These are phyloP conservation scores for Gallinago solitaria DNA, from an alignment of 2,797 vertebrate species.

Conservation along the genomic window DNA sequence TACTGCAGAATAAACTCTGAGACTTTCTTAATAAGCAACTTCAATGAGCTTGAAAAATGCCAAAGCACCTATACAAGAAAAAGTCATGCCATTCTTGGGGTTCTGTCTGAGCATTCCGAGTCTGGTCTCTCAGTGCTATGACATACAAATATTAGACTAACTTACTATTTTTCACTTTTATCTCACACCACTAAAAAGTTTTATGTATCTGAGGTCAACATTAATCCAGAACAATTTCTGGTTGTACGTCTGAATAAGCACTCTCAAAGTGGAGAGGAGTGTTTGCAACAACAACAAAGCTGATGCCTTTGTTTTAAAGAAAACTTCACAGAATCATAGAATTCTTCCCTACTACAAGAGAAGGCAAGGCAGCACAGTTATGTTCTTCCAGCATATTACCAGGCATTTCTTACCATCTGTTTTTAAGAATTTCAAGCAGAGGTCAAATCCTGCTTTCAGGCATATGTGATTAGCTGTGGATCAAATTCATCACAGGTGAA, in stretches of 20 bases:
- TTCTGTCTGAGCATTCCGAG: background rate
- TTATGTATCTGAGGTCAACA: background rate
- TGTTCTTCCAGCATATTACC: background rate
- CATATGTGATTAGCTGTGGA: background rate
- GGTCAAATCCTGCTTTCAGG: background rate
- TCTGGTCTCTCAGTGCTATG: background rate
- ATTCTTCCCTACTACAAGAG: background rate
- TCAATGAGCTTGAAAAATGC: background rate
- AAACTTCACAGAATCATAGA: background rate
- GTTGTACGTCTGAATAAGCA: background rate
- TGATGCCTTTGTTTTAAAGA: background rate
- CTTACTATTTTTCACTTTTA: background rate
- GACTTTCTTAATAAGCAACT: background rate
- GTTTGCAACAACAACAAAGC: background rate
- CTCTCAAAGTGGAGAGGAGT: background rate
- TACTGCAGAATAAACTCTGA: background rate
- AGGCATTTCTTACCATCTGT: background rate
- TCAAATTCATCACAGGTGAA: background rate
- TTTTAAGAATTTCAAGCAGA: background rate
- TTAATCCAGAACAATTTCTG: background rate
- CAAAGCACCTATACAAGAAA: background rate
- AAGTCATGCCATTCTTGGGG: background rate
- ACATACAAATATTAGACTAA: background rate
- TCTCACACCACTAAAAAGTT: background rate
- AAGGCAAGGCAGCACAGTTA: background rate